These are phyloP conservation scores for Odontothrips loti DNA, from an alignment of 2,888 invertebrate species.

Conservation along the genomic window DNA sequence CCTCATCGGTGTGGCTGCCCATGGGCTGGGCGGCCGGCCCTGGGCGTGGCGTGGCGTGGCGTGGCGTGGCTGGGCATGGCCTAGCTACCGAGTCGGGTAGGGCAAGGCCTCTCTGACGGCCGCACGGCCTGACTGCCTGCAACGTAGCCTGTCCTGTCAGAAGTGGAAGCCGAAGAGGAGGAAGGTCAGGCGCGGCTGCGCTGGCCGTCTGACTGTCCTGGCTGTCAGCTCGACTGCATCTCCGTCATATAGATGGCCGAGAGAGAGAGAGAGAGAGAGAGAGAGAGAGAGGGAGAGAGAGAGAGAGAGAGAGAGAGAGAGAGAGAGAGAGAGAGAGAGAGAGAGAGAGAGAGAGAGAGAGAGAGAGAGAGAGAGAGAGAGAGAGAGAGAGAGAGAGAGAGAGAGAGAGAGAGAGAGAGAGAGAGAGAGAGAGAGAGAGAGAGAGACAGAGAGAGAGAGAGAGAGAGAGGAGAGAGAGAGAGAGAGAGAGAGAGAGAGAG, in stretches of 20 bases:
- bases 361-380: neutral
- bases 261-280: neutral
- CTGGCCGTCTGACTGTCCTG: too few species aligned
- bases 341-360: conserved; percentile 1
- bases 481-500: too few species aligned
- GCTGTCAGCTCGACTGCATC: too few species aligned
- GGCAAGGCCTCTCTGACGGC: neutral
- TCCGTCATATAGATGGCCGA: neutral
- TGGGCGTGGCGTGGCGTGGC: neutral
- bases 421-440: too few species aligned
- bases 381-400: neutral
- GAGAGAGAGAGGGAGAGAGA: neutral
- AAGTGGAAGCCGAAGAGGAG: too few species aligned
- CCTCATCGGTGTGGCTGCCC: too few species aligned
- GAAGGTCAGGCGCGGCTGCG: too few species aligned
- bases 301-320: neutral
- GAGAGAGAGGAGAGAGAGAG: too few species aligned
- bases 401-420: too few species aligned
- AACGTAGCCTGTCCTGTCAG: too few species aligned
- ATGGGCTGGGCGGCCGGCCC: neutral
- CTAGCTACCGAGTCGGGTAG: conserved; percentile 6
- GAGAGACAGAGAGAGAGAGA: too few species aligned
- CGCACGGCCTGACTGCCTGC: too few species aligned
- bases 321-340: neutral
- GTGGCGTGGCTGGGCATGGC: neutral